These are phyloP conservation scores for Centrocercus urophasianus DNA, from an alignment of 2,113 vertebrate species.

Conservation along the genomic window DNA sequence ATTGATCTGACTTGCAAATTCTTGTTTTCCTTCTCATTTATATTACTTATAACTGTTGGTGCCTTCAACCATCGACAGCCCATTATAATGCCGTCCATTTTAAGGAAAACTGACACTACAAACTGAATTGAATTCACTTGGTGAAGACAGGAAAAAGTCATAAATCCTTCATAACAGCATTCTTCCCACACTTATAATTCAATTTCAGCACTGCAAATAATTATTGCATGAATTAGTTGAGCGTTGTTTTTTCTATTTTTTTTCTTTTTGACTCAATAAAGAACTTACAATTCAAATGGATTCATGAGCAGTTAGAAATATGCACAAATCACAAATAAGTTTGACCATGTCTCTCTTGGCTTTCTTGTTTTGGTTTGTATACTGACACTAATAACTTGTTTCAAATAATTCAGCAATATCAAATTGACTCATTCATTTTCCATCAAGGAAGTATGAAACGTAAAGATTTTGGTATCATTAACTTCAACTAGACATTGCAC, in stretches of 20 bases:
- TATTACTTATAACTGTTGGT: not conserved
- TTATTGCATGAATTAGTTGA: not conserved
- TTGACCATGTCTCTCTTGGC: not conserved
- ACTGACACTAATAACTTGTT: not conserved
- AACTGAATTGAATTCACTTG: not conserved
- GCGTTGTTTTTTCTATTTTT: not conserved
- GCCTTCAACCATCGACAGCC: not conserved
- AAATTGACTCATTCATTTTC: not conserved
- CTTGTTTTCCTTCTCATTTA: constrained; percentile 21
- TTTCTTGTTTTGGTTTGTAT: not conserved
- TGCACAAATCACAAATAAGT: not conserved
- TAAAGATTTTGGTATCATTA: not conserved
- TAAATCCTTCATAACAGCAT: not conserved
- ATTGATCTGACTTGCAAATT: not conserved
- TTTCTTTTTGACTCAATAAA: not conserved
- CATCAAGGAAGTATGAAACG: not conserved
- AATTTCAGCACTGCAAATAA: not conserved
- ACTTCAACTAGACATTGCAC: not conserved
- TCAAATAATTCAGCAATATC: not conserved
- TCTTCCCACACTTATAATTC: not conserved
- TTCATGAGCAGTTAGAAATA: not conserved
- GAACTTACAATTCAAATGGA: not conserved
- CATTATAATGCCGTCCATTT: not conserved
- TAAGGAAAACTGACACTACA: not conserved
- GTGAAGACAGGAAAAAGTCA: not conserved